Percentiles rank a stretch among this genome's conserved stretches.
These are phyloP conservation scores for Frankliniella intonsa DNA, from an alignment of 2,888 invertebrate species.

Conservation along the genomic window DNA sequence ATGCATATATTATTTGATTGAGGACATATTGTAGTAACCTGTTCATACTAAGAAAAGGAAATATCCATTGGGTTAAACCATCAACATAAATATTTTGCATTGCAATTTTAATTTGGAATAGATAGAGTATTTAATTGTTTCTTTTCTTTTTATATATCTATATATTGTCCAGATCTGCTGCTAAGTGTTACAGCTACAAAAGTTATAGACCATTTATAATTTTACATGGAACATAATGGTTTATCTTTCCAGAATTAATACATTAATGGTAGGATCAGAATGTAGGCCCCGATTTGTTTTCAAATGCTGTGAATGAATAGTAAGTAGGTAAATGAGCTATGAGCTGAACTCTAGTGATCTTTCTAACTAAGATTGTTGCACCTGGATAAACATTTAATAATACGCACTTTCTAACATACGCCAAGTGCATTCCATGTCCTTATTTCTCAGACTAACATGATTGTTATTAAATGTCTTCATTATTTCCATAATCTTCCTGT, in stretches of 20 bases:
- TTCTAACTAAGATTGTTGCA: background rate
- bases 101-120: background rate
- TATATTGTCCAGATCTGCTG: background rate
- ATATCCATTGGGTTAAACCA: too few species aligned
- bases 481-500: too few species aligned
- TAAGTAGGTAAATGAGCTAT: background rate
- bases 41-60: too few species aligned
- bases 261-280: background rate
- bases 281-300: background rate
- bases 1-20: background rate
- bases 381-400: background rate
- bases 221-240: too few species aligned
- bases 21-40: too few species aligned
- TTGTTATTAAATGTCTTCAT: background rate
- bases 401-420: background rate
- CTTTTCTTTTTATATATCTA: too few species aligned
- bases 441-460: background rate
- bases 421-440: slow-evolving; percentile 3
- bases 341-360: background rate
- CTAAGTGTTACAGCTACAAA: background rate
- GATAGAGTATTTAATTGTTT: background rate
- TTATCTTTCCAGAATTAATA: background rate
- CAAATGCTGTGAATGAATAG: slow-evolving; percentile 1
- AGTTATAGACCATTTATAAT: too few species aligned
- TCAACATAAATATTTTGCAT: slow-evolving; percentile 4